Evolutionary conservation across 2,888 invertebrate species (phyloP), one percentile per base, ranked within the genome.

Genomic region (Amblyteles armatorius): DNA sequence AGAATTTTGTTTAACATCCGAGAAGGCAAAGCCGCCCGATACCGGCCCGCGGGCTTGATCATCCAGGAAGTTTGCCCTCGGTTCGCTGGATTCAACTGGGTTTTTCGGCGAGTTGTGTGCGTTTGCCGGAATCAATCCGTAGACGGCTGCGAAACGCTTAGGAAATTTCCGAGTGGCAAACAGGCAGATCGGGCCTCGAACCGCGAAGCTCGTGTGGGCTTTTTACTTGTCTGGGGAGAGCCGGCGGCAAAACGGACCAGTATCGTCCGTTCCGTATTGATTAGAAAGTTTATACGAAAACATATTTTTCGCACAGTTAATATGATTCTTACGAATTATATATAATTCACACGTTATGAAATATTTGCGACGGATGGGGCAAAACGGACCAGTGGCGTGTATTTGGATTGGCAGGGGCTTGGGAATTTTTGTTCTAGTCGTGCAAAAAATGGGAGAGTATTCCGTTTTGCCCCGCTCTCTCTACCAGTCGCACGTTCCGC

Each of bases 1-100:
- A 52, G 50, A 55, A 73, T 81, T 81, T 81, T 69, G 68, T 84
- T 83, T 79, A 65, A 73, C 29, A 60, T 60, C 4, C 74, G 40
- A 29, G 48, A 48, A 63, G 50, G 68, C 36, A 44, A 63, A 78
- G 57, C 52, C 36, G 60, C 48, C 67, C 67, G 5, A 72, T 7
- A 65, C 63, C 19, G 6, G 22, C 33, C 4, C 16, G n/a, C 16
- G 6, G 33, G 33, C 50, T 65, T 36, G 67, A 77, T 55, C 57
- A 69, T 57, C 60, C 29, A 16, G 26, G 9, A 60, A 69, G 44
- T 60, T 60, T 69, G 29, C 29, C 50, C 16, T 29, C 6, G 29
- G 16, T 16, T n/a, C 60, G 33, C 11, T 4, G 22, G 50, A 52
- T 69, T 22, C 52, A 52, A 19, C 19, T 7, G 52, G n/a, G 9